Evolutionary conservation across 2,888 invertebrate genomes (phyloP).

Genomic region (Schizaphis graminum): DNA sequence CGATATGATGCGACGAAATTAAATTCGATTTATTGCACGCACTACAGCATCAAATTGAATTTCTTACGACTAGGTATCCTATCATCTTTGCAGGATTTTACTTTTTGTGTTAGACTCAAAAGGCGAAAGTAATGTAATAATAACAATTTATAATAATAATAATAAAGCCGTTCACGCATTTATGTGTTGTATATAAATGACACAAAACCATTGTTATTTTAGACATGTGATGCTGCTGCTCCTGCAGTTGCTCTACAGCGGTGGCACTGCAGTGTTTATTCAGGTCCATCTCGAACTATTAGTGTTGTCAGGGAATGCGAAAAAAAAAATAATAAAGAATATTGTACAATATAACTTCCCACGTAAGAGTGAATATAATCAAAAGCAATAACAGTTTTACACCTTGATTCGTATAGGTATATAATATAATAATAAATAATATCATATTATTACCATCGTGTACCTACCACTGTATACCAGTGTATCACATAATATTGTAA

Average conservation of each 20-base stretch:
- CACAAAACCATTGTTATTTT: constrained; percentile 54
- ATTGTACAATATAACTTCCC: background rate
- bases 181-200: constrained; percentile 40
- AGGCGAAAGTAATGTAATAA: constrained; percentile 59
- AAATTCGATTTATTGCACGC: constrained; percentile 57
- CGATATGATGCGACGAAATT: constrained; percentile 30
- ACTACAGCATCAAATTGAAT: constrained; percentile 54
- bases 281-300: constrained; percentile 46
- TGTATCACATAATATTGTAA: constrained; percentile 39
- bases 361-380: constrained; percentile 44
- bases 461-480: background rate
- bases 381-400: constrained; percentile 63
- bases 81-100: constrained; percentile 25
- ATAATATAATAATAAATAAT: constrained; percentile 24
- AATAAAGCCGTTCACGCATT: constrained; percentile 26
- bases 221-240: background rate
- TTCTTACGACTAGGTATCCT: constrained; percentile 36
- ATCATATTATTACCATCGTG: constrained; percentile 8
- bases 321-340: constrained; percentile 43
- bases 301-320: constrained; percentile 43
- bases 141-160: constrained; percentile 45
- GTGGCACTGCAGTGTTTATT: constrained; percentile 42
- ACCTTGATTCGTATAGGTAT: constrained; percentile 30
- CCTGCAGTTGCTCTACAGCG: background rate
- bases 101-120: constrained; percentile 48